A percentile compares a stretch with the other conserved stretches of the same genome.
Evolutionary conservation across 2,797 vertebrate genomes (phyloP).

Genomic region (Pseudomugil gertrudae): DNA sequence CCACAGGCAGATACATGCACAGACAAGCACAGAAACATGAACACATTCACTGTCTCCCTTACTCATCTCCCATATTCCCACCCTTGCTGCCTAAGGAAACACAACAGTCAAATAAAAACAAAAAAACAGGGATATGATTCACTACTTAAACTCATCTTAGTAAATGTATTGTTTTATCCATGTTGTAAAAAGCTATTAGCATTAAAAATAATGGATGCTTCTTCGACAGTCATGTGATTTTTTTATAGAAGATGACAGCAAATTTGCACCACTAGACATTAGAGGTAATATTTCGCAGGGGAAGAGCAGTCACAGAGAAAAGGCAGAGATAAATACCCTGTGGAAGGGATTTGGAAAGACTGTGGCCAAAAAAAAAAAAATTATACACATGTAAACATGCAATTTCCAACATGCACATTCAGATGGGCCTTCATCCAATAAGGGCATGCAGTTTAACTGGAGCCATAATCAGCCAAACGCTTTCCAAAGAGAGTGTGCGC

Average conservation of each 20-base stretch:
- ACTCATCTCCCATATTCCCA: conserved; percentile 47
- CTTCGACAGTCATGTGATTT: conserved; percentile 3
- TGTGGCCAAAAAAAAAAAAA: conserved; percentile 19
- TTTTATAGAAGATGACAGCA: conserved; percentile 22
- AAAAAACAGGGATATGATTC: conserved; percentile 23
- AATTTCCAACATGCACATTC: conserved; percentile 26
- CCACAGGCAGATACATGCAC: conserved; percentile 34
- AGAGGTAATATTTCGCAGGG: conserved; percentile 1
- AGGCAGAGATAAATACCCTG: conserved; percentile 18
- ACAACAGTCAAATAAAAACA: conserved; percentile 47
- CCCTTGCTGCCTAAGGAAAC: conserved; percentile 44
- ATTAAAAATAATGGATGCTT: conserved; percentile 24
- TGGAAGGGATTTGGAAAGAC: conserved; percentile 18
- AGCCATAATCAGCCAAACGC: conserved; percentile 66
- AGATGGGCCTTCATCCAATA: conserved; percentile 29
- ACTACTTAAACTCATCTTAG: conserved; percentile 31
- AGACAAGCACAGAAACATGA: conserved; percentile 19
- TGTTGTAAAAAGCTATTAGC: conserved; percentile 4
- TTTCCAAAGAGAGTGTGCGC: conserved; percentile 25
- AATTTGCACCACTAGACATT: conserved; percentile 45
- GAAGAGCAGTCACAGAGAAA: conserved; percentile 26
- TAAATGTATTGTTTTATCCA: conserved; percentile 5
- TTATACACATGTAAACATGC: conserved; percentile 10
- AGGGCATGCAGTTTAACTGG: conserved; percentile 46
- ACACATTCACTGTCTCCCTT: conserved; percentile 18